phyloP scores from a whole-genome alignment of 1,140 invertebrate species.

The Metaphire vulgaris region DNA sequence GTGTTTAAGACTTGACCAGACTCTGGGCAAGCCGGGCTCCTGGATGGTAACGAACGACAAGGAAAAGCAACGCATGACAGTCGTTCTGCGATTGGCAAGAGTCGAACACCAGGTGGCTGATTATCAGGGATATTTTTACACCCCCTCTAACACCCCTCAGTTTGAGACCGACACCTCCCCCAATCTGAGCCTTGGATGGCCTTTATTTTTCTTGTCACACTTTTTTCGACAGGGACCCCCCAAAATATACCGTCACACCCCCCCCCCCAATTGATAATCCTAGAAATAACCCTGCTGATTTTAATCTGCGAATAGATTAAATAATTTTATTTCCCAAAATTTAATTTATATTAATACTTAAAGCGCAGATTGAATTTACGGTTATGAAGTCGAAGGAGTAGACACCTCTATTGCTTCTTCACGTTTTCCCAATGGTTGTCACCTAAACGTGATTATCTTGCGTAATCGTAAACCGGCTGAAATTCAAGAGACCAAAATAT shows the following conservation, averaged over 20 bases:
- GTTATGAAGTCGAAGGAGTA: too few relatives aligned
- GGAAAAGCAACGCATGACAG: constrained; percentile 66
- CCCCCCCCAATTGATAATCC: background rate
- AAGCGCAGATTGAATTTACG: too few relatives aligned
- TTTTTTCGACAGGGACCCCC: background rate
- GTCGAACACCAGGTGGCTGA: constrained; percentile 65
- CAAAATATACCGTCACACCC: background rate
- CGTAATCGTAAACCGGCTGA: too few relatives aligned
- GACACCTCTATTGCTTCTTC: too few relatives aligned
- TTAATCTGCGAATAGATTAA: too few relatives aligned
- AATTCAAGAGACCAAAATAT: too few relatives aligned
- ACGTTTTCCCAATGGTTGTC: too few relatives aligned
- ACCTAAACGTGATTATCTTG: too few relatives aligned
- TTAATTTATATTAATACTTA: too few relatives aligned
- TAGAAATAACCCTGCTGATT: background rate
- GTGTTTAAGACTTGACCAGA: constrained; percentile 22
- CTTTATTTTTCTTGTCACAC: background rate
- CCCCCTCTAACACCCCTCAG: background rate
- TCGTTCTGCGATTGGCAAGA: constrained; percentile 66
- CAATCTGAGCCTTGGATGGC: background rate
- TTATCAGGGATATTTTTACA: background rate
- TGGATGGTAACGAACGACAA: constrained; percentile 49
- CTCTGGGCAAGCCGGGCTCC: constrained; percentile 20
- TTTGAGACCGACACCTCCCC: too few relatives aligned
- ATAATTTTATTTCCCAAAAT: too few relatives aligned